Evolutionary conservation across 2,888 invertebrate genomes (phyloP).

Genomic region (Drosophila stalkeri): DNA sequence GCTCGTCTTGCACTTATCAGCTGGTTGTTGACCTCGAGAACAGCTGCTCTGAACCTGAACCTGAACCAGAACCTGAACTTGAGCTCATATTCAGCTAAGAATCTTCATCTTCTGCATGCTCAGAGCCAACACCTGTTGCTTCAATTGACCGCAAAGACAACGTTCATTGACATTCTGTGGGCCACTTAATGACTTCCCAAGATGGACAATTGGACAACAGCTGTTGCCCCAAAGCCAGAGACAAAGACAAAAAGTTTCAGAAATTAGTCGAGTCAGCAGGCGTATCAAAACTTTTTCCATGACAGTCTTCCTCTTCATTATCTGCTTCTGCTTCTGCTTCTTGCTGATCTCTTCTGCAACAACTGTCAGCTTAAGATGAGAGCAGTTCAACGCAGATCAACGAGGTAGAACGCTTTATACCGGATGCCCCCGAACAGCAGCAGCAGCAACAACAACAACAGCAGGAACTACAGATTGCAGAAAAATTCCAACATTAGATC

Average conservation of each 20-base stretch:
- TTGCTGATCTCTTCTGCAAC: conserved; percentile 27
- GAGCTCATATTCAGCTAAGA: conserved; percentile 39
- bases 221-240: conserved; percentile 40
- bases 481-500: conserved; percentile 15
- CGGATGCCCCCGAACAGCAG: conserved; percentile 33
- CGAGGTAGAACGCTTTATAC: conserved; percentile 49
- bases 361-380: conserved; percentile 29
- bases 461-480: conserved; percentile 46
- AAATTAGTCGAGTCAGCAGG: conserved; percentile 75
- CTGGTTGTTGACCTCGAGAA: conserved; percentile 33
- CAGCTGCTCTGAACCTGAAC: conserved; percentile 17
- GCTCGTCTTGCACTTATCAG: conserved; percentile 9
- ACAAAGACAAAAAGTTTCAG: conserved; percentile 49
- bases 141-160: neutral
- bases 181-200: conserved; percentile 61
- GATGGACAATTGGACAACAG: conserved; percentile 36
- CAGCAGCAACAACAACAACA: conserved; percentile 44
- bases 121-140: conserved; percentile 48
- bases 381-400: conserved; percentile 34
- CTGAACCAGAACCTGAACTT: conserved; percentile 34
- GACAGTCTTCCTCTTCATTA: conserved; percentile 3
- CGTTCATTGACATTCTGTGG: conserved; percentile 68
- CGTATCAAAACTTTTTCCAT: conserved; percentile 58
- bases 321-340: neutral
- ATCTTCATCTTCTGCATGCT: conserved; percentile 14